Base-by-base conservation (phyloP, 2,797 vertebrate genomes). In the Scarus forsteni region DNA sequence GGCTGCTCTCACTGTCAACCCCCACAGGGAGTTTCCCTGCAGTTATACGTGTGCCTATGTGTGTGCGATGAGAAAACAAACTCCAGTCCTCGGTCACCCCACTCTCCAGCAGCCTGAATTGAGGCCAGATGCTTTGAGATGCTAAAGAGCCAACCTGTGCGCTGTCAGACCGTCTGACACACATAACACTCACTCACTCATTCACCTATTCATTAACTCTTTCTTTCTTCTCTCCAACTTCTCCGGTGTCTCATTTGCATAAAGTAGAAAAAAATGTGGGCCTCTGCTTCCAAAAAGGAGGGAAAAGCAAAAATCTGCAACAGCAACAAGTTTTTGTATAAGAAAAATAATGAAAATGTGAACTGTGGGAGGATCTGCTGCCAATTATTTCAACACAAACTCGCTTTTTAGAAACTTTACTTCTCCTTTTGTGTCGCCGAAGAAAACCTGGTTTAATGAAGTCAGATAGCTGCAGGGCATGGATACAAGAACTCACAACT, bases 71-170 rank as follows among this genome's bases (percentile, higher is more conserved):
- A 54, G 67, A 68, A 65, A 43, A 58, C 66, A 48, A 66, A 61
- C 35, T 54, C 48, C 18, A 38, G 54, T 59, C 57, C 66, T 46
- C 10, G 1, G 69, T 78, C 69, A 70, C 58, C 77, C 78, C 55
- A 35, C 73, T 86, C 75, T 80, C 42, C 65, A 57, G 56, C 75
- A 84, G 54, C 70, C 77, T 68, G 83, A 92, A 92, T 91, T 83
- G 78, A 91, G 84, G 91, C 89, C 87, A 92, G 87, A 90, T 92
- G 92, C 91, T 93, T 92, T 93, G 89, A 94, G 86, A 94, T 91
- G 91, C 89, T 91, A 92, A 92, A 88, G 77, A 91, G 82, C 86
- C 72, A 83, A 87, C 85, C 69, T 73, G 84, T 86, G 79, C 66
- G 60, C 82, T 88, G 84, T 91, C 84, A 73, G 72, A 62, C 73